Conservation (phyloP, 2,113 vertebrate species). For the Mus musculus region DNA sequence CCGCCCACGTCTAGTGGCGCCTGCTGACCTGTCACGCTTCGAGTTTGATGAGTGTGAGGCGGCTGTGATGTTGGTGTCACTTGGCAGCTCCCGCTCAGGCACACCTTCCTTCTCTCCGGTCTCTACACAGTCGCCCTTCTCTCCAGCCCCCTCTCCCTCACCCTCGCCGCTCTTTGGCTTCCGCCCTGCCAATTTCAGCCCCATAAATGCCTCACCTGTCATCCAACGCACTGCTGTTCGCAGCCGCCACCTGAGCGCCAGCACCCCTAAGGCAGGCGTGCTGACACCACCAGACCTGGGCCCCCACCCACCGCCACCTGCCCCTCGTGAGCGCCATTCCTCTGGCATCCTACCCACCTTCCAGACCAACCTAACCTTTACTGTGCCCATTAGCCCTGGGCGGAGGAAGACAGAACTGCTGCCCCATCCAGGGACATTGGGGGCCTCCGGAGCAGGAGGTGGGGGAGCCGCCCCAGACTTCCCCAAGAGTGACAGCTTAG, state of each 20-base stretch:
- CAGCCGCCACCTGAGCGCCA: constrained; percentile 91
- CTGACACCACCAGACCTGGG: constrained; percentile 83
- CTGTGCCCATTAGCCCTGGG: constrained; percentile 94
- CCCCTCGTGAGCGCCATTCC: constrained; percentile 90
- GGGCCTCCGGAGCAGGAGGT: constrained; percentile 61
- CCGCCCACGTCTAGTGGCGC: constrained; percentile 86
- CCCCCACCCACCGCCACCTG: constrained; percentile 83
- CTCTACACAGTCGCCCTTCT: constrained; percentile 95
- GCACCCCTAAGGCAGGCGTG: constrained; percentile 87
- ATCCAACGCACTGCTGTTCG: constrained; percentile 84
- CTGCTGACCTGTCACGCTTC: constrained; percentile 92
- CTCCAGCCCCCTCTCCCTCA: constrained; percentile 93
- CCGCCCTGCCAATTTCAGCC: constrained; percentile 94
- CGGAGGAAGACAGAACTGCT: constrained; percentile 90
- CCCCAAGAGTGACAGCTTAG: constrained; percentile 84
- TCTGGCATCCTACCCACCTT: constrained; percentile 90
- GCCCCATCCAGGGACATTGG: constrained; percentile 67
- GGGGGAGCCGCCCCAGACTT: constrained; percentile 79
- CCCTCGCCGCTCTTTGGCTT: constrained; percentile 95
- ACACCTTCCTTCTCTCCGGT: constrained; percentile 94
- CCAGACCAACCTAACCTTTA: constrained; percentile 94
- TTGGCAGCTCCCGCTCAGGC: constrained; percentile 94
- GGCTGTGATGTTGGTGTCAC: constrained; percentile 94
- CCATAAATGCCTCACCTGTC: constrained; percentile 92
- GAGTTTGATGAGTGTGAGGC: constrained; percentile 96